A percentile compares a stretch with the other conserved stretches of the same genome.
Conservation (phyloP, 2,888 invertebrate genomes). For the Clitarchus hookeri region DNA sequence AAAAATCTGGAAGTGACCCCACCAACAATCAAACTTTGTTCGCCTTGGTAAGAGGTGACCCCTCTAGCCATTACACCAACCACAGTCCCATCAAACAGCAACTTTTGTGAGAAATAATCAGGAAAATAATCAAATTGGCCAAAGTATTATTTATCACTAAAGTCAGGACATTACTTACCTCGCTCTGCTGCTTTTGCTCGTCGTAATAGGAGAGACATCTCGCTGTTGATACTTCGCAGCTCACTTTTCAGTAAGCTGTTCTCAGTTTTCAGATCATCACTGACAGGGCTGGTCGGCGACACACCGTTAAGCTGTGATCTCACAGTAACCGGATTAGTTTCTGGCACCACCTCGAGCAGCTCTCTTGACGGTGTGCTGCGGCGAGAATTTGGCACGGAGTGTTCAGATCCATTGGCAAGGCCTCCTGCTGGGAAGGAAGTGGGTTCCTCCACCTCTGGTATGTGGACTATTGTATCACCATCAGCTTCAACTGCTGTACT, state of each 20-base stretch:
- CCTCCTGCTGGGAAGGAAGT: background rate
- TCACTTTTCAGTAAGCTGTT: slow-evolving; percentile 56
- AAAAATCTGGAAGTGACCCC: too few species aligned
- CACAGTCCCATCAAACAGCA: too few species aligned
- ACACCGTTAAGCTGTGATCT: slow-evolving; percentile 20
- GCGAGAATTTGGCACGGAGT: background rate
- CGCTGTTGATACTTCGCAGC: slow-evolving; percentile 58
- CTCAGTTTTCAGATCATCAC: slow-evolving; percentile 42
- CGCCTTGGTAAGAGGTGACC: too few species aligned
- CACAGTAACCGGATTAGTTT: background rate
- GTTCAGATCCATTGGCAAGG: background rate
- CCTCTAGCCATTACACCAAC: too few species aligned
- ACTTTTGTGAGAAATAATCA: too few species aligned
- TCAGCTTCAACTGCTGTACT: background rate
- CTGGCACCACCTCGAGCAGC: background rate
- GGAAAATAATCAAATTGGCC: too few species aligned
- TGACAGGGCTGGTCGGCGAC: background rate
- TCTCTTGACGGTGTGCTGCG: background rate
- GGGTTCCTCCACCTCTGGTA: background rate
- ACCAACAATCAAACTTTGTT: too few species aligned
- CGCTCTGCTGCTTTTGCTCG: slow-evolving; percentile 56
- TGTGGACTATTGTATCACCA: background rate
- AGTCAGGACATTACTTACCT: slow-evolving; percentile 48
- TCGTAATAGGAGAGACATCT: slow-evolving; percentile 56
- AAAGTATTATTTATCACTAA: background rate